phyloP scores from a whole-genome alignment of 2,113 vertebrate species.

The Phyllostomus hastatus region DNA sequence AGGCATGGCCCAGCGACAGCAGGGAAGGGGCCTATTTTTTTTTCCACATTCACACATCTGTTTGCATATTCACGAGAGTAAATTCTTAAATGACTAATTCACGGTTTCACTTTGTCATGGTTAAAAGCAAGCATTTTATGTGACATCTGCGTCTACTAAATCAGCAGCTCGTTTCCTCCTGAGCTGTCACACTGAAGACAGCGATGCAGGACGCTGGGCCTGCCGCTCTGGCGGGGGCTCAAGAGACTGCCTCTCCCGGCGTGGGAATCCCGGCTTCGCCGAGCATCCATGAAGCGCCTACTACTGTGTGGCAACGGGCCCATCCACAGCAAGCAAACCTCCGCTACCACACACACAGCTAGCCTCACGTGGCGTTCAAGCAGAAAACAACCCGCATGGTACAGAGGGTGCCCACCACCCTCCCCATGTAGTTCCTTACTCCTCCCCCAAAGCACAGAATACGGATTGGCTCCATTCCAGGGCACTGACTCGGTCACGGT shows the following conservation, averaged over 20 bases:
- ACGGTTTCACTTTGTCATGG: slow-evolving; percentile 38
- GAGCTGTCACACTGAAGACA: background rate
- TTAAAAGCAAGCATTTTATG: slow-evolving; percentile 34
- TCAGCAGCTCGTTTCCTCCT: background rate
- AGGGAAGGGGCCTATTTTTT: background rate
- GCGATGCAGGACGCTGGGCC: too few relatives aligned
- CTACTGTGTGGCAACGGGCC: background rate
- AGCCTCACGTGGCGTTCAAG: too few relatives aligned
- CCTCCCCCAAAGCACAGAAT: background rate
- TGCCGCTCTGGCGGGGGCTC: rapidly evolving
- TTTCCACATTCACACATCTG: background rate
- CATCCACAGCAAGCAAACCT: background rate
- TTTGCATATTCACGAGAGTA: slow-evolving; percentile 26
- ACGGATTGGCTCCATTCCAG: background rate
- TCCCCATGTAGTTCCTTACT: background rate
- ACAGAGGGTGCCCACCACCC: background rate
- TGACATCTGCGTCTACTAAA: slow-evolving; percentile 47
- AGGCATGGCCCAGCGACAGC: background rate
- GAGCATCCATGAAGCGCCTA: background rate
- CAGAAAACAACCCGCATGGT: background rate
- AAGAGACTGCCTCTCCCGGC: background rate
- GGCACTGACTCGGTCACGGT: background rate
- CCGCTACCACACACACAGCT: background rate
- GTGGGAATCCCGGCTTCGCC: background rate
- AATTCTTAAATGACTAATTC: slow-evolving; percentile 56